A percentile compares a stretch with the other conserved stretches of the same genome.
Conservation (phyloP, 2,113 vertebrate genomes). For the Heterochromis multidens region DNA sequence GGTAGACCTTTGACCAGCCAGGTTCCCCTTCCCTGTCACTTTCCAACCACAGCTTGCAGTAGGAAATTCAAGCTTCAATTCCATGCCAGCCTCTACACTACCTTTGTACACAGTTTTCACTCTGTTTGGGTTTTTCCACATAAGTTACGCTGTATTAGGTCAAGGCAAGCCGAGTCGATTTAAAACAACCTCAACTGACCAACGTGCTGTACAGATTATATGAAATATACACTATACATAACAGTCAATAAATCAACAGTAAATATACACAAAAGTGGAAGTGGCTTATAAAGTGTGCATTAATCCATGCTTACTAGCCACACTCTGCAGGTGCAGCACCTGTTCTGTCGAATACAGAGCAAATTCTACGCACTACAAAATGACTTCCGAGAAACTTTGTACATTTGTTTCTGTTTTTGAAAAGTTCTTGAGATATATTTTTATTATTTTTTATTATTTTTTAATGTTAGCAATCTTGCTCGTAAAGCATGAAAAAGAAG, state of each 20-base stretch:
- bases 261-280: not conserved
- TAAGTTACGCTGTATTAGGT: not conserved
- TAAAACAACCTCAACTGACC: not conserved
- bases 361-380: not conserved
- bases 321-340: not conserved
- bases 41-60: too few species aligned
- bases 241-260: not conserved
- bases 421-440: too few species aligned
- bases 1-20: too few species aligned
- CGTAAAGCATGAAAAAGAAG: not conserved
- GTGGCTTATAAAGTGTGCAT: too few species aligned
- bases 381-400: not conserved
- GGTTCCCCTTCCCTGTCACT: too few species aligned
- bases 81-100: too few species aligned
- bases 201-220: fast-evolving
- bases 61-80: too few species aligned
- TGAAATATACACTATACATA: not conserved
- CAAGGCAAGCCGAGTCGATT: not conserved
- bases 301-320: not conserved
- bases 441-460: not conserved
- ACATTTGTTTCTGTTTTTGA: not conserved
- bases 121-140: not conserved
- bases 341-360: not conserved
- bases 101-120: too few species aligned
- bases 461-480: not conserved